Percentiles rank a stretch among this genome's conserved stretches.
Conservation (phyloP, 1,140 invertebrate species). For the Drosophila miranda region DNA sequence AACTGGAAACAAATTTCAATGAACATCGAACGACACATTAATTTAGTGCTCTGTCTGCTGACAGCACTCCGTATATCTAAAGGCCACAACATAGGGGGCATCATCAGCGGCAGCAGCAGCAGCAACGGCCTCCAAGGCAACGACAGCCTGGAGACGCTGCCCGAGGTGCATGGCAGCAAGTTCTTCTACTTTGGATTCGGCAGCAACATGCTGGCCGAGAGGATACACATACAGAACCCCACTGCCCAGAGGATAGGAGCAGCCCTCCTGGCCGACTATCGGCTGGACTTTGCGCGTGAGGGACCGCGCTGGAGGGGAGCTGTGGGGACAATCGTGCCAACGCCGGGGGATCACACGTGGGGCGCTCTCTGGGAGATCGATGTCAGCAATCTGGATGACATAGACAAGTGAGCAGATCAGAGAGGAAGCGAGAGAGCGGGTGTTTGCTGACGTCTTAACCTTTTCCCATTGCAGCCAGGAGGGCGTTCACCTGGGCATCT, state of each 20-base stretch:
- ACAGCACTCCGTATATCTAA: not conserved
- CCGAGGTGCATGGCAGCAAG: constrained; percentile 52
- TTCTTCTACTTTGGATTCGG: constrained; percentile 77
- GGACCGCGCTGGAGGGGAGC: constrained; percentile 57
- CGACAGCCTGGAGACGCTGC: constrained; percentile 19
- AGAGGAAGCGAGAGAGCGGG: no score
- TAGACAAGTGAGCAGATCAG: constrained; percentile 62
- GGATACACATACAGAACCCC: constrained; percentile 70
- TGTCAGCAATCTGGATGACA: constrained; percentile 51
- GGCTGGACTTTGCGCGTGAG: constrained; percentile 57
- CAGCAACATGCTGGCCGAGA: constrained; percentile 67
- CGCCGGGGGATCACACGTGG: constrained; percentile 34
- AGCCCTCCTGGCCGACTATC: constrained; percentile 47
- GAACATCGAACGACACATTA: constrained; percentile 4
- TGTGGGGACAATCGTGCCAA: constrained; percentile 69
- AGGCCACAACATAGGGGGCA: not conserved
- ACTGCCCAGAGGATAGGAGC: constrained; percentile 43
- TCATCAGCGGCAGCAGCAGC: not conserved
- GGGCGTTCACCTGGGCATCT: constrained; percentile 48
- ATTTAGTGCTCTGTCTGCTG: constrained; percentile 5
- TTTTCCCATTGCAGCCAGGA: constrained; percentile 55
- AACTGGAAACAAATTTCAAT: constrained; percentile 6
- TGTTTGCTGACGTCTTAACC: not conserved
- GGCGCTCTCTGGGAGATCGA: constrained; percentile 74
- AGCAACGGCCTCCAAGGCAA: not conserved